Evolutionary conservation across 1,140 invertebrate genomes (phyloP).

Genomic region (Drosophila ficusphila): DNA sequence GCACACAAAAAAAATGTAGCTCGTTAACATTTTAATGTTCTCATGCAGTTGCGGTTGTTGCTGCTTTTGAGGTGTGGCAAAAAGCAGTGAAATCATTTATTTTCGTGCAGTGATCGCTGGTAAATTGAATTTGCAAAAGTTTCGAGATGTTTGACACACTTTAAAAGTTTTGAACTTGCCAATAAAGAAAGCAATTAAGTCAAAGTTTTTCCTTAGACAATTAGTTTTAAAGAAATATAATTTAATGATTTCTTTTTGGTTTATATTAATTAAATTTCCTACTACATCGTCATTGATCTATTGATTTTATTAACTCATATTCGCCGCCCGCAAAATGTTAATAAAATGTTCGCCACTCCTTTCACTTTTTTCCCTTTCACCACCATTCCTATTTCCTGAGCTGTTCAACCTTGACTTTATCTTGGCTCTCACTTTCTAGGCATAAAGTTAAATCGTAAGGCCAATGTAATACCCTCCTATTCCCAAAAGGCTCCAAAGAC

Average conservation of each 20-base stretch:
- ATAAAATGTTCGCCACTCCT: slow-evolving; percentile 34
- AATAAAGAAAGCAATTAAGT: not conserved
- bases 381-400: slow-evolving; percentile 31
- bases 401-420: slow-evolving; percentile 37
- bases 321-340: slow-evolving; percentile 22
- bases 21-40: slow-evolving; percentile 17
- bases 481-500: slow-evolving; percentile 3
- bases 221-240: not conserved
- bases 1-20: slow-evolving; percentile 7
- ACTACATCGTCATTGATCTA: slow-evolving; percentile 16
- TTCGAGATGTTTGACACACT: not conserved
- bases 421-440: slow-evolving; percentile 20
- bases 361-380: slow-evolving; percentile 41
- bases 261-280: not conserved
- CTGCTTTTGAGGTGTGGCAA: slow-evolving; percentile 21
- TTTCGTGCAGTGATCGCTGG: slow-evolving; percentile 9
- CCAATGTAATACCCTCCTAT: slow-evolving; percentile 39
- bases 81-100: not conserved
- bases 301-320: slow-evolving; percentile 39
- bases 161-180: not conserved
- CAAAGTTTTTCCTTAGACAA: not conserved
- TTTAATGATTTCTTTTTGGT: not conserved
- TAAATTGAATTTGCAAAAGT: not conserved
- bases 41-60: not conserved
- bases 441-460: slow-evolving; percentile 22